Base-by-base conservation (phyloP, 2,888 invertebrate species). In the Dusona sp. region DNA sequence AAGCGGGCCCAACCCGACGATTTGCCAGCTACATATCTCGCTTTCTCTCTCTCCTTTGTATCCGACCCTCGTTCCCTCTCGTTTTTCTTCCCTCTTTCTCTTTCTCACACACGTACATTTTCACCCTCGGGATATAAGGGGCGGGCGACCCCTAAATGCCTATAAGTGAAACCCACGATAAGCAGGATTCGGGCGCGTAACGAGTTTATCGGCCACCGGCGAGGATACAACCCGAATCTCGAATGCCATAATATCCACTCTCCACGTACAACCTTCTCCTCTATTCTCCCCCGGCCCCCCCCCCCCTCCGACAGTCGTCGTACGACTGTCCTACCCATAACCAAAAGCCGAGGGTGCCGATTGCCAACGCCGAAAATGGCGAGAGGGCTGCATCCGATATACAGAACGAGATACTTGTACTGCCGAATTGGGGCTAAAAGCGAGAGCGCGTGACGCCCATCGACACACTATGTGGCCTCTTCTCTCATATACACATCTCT, bases 101-200 rank as follows among this genome's bases (percentile, higher is more conserved):
- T 38, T 61, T 80, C 25, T 7, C 2, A 36, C 42, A 42, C 7
- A 9, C 42, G 42, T 1, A 1, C 42, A 80, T 84, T 68, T 81
- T 74, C 84, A 84, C 85, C 88, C 88, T 87, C 86, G 87, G 74
- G 65, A 54, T 61, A 48, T 73, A 83, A 84, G 79, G 83, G 84
- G 85, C 79, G 57, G 80, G 68, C 84, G 42, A 79, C 81, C 84
- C 87, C 86, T 89, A 89, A 89, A 89, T 88, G 87, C 88, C 87
- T 88, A 77, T 83, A 88, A 88, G 89, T 89, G 88, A 89, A 89
- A 89, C 87, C 87, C 87, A 90, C 90, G 93, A 93, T 93, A 93
- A 93, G 92, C 92, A 91, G 91, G 92, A 92, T 92, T 92, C 92
- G 90, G 89, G 88, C 91, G 89, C 92, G 91, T 93, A 93, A 93